Percentiles rank a stretch among this genome's conserved stretches.
Evolutionary conservation across 2,888 invertebrate species (phyloP).

Genomic region (Periphyllus acericola): DNA sequence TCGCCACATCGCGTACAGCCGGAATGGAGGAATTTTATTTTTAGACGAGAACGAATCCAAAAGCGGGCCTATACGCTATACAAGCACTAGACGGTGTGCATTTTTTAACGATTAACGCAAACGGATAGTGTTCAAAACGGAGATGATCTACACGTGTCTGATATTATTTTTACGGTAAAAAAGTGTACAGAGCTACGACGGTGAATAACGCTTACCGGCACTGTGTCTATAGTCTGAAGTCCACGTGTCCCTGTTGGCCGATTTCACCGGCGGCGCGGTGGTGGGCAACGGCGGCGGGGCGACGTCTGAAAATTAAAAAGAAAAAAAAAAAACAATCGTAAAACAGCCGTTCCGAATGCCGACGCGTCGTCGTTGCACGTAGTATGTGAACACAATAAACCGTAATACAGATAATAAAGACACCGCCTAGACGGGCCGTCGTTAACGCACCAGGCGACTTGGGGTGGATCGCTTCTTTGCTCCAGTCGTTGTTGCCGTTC

Average conservation of each 20-base stretch:
- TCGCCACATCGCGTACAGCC: too few relatives aligned
- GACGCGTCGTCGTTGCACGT: too few relatives aligned
- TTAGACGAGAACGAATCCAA: too few relatives aligned
- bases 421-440: not conserved
- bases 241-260: slow-evolving; percentile 65
- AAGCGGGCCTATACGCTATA: too few relatives aligned
- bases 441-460: slow-evolving; percentile 56
- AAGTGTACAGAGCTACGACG: too few relatives aligned
- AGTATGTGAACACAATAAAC: not conserved
- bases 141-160: too few relatives aligned
- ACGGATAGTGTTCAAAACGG: too few relatives aligned
- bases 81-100: too few relatives aligned
- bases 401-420: not conserved
- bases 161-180: too few relatives aligned
- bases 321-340: not conserved
- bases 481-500: slow-evolving; percentile 56
- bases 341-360: not conserved
- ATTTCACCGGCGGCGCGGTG: slow-evolving; percentile 69
- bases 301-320: too few relatives aligned
- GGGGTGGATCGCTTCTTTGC: slow-evolving; percentile 15
- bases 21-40: too few relatives aligned
- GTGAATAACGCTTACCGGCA: slow-evolving; percentile 43
- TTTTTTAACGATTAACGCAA: too few relatives aligned
- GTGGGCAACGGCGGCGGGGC: slow-evolving; percentile 72
- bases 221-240: slow-evolving; percentile 64